Evolutionary conservation across 2,113 vertebrate genomes (phyloP), one percentile per base, ranked within the genome.

Genomic region (Heterocephalus glaber): DNA sequence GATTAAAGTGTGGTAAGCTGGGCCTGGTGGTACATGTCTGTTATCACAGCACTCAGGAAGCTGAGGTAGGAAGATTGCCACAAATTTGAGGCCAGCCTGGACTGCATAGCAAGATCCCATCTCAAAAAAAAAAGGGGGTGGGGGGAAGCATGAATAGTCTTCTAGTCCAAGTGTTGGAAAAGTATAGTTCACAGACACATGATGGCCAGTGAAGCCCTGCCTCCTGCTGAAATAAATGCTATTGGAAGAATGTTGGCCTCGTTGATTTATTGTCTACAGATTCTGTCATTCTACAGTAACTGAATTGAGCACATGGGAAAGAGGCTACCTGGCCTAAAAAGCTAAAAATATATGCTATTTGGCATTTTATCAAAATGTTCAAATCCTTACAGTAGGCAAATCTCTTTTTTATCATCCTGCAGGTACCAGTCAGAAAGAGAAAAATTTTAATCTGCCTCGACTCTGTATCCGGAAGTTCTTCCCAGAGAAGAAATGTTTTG

Each of bases 401-500:
- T n/a, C 16, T 16, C 14, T 14, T 22, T 66, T 38, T 26, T 58
- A 26, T 90, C 2, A 90, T 83, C 20, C 26, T 60, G 7, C 74
- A 98, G 98, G 83, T 3, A 85, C 63, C 68, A 72, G 56, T 88
- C 0, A 41, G 1, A 82, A 72, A 93, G 74, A 76, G 12, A n/a
- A 92, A 49, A 38, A 22, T 5, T 93, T 77, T 72, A 98, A 98
- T 65, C 19, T 97, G 35, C 93, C 96, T 28, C 93, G 92, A 19
- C 44, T 97, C 22, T 97, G 97, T 61, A 98, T 98, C 60, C 90
- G 41, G 1, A 96, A 92, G 12, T 98, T 96, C 94, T 98, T 98
- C n/a, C 97, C 96, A 0, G 76, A 80, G 0, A 97, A 97, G 86
- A 98, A 98, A 89, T 98, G 98, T 60, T 98, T 98, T 30, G 38